Percentiles rank a stretch among this genome's conserved stretches.
These are phyloP conservation scores for Ectemnius cavifrons DNA, from an alignment of 2,888 invertebrate genomes.

Conservation along the genomic window DNA sequence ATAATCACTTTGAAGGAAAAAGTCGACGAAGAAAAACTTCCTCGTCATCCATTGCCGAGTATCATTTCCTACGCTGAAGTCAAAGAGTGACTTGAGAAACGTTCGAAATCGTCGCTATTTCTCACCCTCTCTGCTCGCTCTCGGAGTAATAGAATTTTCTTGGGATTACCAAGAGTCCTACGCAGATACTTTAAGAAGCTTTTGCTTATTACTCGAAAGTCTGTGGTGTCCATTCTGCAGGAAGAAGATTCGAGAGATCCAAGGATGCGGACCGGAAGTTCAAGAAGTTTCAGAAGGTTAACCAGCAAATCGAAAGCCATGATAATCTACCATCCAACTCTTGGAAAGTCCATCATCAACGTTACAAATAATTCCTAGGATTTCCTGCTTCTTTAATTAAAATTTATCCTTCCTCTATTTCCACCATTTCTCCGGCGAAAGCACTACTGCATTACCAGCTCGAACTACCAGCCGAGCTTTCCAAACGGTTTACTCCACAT, in stretches of 20 bases:
- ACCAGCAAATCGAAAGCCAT: constrained; percentile 13
- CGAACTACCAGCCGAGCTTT: background rate
- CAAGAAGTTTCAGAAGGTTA: constrained; percentile 13
- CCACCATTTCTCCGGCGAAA: background rate
- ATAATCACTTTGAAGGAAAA: constrained; percentile 23
- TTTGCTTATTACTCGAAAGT: constrained; percentile 20
- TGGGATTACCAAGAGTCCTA: background rate
- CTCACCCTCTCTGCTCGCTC: background rate
- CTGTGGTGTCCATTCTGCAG: background rate
- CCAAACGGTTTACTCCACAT: no score
- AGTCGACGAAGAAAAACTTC: background rate
- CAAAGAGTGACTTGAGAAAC: background rate
- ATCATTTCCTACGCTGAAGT: constrained; percentile 1
- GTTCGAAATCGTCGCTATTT: background rate
- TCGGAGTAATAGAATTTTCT: constrained; percentile 12
- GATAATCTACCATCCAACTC: background rate
- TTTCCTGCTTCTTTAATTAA: constrained; percentile 31
- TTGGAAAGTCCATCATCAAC: background rate
- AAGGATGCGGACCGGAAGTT: background rate
- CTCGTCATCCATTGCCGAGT: constrained; percentile 6
- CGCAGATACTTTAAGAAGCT: constrained; percentile 7
- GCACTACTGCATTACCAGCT: background rate
- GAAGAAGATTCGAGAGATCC: background rate
- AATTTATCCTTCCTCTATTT: constrained; percentile 21
- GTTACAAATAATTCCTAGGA: constrained; percentile 6